Evolutionary conservation across 2,888 invertebrate genomes (phyloP).

Genomic region (Shargacucullia verbasci): DNA sequence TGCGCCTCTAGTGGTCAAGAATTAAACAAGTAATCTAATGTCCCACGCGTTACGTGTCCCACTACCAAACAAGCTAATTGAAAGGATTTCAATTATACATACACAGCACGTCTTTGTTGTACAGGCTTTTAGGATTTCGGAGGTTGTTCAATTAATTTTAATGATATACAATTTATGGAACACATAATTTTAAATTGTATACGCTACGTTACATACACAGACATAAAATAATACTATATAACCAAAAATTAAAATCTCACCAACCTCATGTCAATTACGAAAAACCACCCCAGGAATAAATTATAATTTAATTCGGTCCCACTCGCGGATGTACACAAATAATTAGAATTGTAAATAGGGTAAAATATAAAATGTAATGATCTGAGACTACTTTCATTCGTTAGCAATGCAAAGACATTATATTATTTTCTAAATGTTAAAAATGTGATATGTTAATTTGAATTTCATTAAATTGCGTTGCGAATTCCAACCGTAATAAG

Average conservation of each 20-base stretch:
- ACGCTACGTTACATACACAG: too few relatives aligned
- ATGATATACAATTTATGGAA: conserved; percentile 17
- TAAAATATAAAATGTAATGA: conserved; percentile 71
- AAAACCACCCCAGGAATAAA: conserved; percentile 76
- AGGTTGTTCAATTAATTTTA: conserved; percentile 55
- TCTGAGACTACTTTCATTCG: conserved; percentile 51
- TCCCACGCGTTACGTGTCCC: conserved; percentile 73
- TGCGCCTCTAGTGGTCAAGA: conserved; percentile 83
- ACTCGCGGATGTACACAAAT: conserved; percentile 71
- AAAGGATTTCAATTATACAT: conserved; percentile 72
- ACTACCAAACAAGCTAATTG: conserved; percentile 67
- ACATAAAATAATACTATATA: too few relatives aligned
- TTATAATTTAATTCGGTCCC: conserved; percentile 74
- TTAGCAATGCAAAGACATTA: conserved; percentile 35
- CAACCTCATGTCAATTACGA: conserved; percentile 25
- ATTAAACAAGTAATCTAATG: conserved; percentile 85
- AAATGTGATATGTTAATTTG: too few relatives aligned
- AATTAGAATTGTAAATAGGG: conserved; percentile 81
- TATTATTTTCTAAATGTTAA: neutral
- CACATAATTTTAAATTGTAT: neutral
- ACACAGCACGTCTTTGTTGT: conserved; percentile 51
- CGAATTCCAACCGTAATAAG: too few relatives aligned
- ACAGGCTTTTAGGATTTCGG: conserved; percentile 42
- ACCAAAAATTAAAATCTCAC: conserved; percentile 1
- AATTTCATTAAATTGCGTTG: too few relatives aligned